Conservation (phyloP, 1,140 invertebrate species). For the Andrena cerasifolii region DNA sequence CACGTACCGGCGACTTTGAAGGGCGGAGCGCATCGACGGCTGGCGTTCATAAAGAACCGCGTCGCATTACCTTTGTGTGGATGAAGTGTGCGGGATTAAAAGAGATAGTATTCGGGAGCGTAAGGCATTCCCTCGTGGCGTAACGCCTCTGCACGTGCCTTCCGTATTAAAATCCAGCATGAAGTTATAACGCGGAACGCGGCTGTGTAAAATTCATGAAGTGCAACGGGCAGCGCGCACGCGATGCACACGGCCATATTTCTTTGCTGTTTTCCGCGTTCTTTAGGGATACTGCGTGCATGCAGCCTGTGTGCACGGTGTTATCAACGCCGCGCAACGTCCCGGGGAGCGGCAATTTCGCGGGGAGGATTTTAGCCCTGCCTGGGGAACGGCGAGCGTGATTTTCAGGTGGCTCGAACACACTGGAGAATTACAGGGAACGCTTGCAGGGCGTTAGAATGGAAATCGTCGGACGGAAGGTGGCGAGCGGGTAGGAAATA, state of each 20-base stretch:
- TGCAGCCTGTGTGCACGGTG: neutral
- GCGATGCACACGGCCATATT: conserved; percentile 20
- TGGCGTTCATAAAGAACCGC: too few species aligned
- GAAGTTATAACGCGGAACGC: conserved; percentile 17
- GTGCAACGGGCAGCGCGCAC: neutral
- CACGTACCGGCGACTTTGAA: neutral
- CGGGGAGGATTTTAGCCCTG: neutral
- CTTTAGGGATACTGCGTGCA: conserved; percentile 12
- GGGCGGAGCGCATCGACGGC: too few species aligned
- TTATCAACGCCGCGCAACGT: conserved; percentile 8
- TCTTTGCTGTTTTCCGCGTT: conserved; percentile 25
- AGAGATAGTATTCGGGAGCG: neutral
- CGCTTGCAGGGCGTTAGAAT: neutral
- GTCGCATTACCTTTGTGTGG: too few species aligned
- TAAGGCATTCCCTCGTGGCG: neutral
- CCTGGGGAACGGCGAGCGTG: neutral
- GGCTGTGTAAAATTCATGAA: conserved; percentile 40
- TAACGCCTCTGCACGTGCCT: neutral
- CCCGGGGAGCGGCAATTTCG: neutral
- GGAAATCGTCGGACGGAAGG: neutral
- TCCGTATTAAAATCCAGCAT: conserved; percentile 35
- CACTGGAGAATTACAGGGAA: neutral
- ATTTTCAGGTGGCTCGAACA: neutral
- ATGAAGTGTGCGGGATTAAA: too few species aligned
- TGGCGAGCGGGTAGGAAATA: neutral